Base-by-base conservation (phyloP, 2,113 vertebrate genomes). In the Corvus cornix region DNA sequence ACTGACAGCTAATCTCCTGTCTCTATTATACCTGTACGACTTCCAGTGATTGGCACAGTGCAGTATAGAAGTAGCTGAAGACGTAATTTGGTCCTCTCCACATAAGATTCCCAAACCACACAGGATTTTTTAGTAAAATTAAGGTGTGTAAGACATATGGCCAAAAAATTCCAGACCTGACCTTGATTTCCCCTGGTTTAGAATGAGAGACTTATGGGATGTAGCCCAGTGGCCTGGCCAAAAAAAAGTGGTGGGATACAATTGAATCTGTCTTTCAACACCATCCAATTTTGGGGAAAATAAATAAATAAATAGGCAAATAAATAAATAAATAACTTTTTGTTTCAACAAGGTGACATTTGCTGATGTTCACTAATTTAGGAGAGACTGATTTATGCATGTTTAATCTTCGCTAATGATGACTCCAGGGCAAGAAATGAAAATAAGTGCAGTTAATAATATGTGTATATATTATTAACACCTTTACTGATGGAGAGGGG, bases 351-450 rank as follows among this genome's bases (percentile, higher is more conserved):
- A 95, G 92, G 96, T 95, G 93, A 96, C 96, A 96, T 96, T 97
- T 97, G 95, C 91, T 94, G 92, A 93, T 89, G 92, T 63, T 94
- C 95, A 44, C 84, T 93, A 79, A 93, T 96, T 95, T 90, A 78
- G 89, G 84, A 90, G 89, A 79, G 70, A 62, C 79, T 96, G 94
- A 96, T 97, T 97, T 97, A 97, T 97, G 96, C 95, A 80, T 96
- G 91, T 96, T 97, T 97, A 95, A 97, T 97, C 95, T 97, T 95
- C 24, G 23, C 96, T 97, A 97, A 97, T 97, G 95, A 97, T 96
- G 95, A 95, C 96, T 97, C 51, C 79, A 87, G 95, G 96, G 96
- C 96, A 92, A 94, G 87, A 95, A 97, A 96, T 95, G 96, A 97
- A 97, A 97, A 92, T 89, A 97, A 95, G 89, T 95, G 92, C 95